These are phyloP conservation scores for Phalacrocorax carbo DNA, from an alignment of 2,113 vertebrate species.

Conservation along the genomic window DNA sequence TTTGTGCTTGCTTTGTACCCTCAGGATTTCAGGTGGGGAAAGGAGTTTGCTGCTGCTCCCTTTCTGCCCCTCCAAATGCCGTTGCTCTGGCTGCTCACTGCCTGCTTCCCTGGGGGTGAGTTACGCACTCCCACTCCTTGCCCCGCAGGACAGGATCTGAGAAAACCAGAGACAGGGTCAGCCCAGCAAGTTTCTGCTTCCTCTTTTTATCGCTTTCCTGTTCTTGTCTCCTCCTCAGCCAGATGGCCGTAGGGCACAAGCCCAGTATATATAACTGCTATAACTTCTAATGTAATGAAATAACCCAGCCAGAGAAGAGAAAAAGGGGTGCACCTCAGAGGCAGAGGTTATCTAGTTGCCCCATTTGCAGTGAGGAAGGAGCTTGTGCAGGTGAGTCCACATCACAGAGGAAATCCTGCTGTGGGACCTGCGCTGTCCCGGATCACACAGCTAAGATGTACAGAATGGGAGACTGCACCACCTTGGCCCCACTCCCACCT, in stretches of 20 bases:
- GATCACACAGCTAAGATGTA: background rate
- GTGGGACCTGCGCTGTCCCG: background rate
- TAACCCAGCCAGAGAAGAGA: background rate
- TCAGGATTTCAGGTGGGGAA: background rate
- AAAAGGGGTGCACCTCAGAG: background rate
- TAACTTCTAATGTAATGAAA: no score
- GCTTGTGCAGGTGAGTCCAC: background rate
- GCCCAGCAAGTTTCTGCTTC: background rate
- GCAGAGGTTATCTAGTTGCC: background rate
- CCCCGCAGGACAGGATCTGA: background rate
- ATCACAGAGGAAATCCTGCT: background rate
- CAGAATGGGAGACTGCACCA: accelerated
- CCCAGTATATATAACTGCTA: background rate
- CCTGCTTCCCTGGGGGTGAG: background rate
- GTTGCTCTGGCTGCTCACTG: background rate
- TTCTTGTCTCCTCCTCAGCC: background rate
- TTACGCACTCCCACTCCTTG: background rate
- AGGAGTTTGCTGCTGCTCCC: background rate
- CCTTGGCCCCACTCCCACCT: background rate
- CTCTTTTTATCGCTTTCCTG: background rate
- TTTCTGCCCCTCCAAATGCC: background rate
- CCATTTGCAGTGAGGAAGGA: background rate
- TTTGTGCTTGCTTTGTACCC: background rate
- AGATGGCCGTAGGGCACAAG: background rate
- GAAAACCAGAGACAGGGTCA: background rate